phyloP scores from a whole-genome alignment of 2,888 invertebrate species.

The Kryphioiulus occultus region DNA sequence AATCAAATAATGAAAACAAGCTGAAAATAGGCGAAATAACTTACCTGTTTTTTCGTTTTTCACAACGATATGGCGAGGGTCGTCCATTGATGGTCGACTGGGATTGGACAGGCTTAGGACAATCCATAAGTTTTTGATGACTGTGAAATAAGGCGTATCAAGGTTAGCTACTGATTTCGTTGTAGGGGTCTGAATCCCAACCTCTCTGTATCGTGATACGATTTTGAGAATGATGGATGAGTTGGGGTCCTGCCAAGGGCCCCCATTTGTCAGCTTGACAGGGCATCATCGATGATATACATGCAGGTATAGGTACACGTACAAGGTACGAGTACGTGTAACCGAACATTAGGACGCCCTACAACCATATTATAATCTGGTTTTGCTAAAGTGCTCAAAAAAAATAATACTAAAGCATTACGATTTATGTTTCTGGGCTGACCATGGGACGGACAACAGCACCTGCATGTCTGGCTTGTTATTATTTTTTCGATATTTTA shows the following conservation, averaged over 20 bases:
- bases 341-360: not conserved
- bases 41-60: no score
- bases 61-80: no score
- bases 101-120: no score
- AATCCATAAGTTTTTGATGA: no score
- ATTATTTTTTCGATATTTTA: not conserved
- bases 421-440: not conserved
- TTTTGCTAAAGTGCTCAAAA: not conserved
- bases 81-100: no score
- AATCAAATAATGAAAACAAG: no score
- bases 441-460: not conserved
- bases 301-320: not conserved
- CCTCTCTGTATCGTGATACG: not conserved
- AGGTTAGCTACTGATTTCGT: not conserved
- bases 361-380: not conserved
- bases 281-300: constrained; percentile 14
- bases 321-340: not conserved
- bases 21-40: no score
- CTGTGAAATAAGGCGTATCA: no score
- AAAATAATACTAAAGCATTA: not conserved
- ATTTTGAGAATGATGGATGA: not conserved
- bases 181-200: not conserved
- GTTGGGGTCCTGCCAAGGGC: not conserved
- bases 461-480: not conserved
- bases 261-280: constrained; percentile 7